These are phyloP conservation scores for Drosophila triauraria DNA, from an alignment of 1,140 invertebrate species.

Conservation along the genomic window DNA sequence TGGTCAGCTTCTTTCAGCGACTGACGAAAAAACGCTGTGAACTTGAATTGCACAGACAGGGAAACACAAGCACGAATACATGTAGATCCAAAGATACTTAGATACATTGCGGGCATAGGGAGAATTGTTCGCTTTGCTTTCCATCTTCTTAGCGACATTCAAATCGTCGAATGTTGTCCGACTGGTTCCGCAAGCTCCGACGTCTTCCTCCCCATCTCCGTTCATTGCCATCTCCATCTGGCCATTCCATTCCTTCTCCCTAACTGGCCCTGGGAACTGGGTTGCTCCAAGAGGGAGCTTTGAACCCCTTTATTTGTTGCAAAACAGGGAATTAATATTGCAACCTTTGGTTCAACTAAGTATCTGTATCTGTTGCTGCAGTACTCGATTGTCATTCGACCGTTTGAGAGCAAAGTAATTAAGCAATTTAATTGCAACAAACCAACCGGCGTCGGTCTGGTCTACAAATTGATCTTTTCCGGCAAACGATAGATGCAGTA, in stretches of 20 bases:
- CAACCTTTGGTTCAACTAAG: conserved; percentile 6
- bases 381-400: conserved; percentile 2
- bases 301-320: conserved; percentile 9
- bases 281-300: conserved; percentile 19
- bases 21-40: conserved; percentile 50
- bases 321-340: conserved; percentile 18
- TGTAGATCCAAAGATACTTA: conserved; percentile 18
- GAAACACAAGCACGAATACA: conserved; percentile 27
- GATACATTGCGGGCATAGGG: conserved; percentile 20
- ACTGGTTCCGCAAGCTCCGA: conserved; percentile 42
- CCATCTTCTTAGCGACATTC: conserved; percentile 50
- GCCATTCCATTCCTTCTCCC: conserved; percentile 14
- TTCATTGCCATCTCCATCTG: not conserved
- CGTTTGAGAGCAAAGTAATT: conserved; percentile 28
- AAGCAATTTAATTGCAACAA: conserved; percentile 22
- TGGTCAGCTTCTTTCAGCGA: conserved; percentile 12
- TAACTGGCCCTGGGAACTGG: conserved; percentile 44
- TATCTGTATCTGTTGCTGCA: conserved; percentile 15
- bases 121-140: conserved; percentile 28
- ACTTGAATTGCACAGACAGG: conserved; percentile 55
- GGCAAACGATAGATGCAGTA: conserved; percentile 2
- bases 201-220: not conserved
- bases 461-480: conserved; percentile 40
- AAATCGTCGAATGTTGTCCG: conserved; percentile 41
- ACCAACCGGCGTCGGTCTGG: not conserved